A percentile compares a stretch with the other conserved stretches of the same genome.
These are phyloP conservation scores for Hexactinellida sp. DNA, from an alignment of 37 sponge, comb jelly and placozoan genomes.

Conservation along the genomic window DNA sequence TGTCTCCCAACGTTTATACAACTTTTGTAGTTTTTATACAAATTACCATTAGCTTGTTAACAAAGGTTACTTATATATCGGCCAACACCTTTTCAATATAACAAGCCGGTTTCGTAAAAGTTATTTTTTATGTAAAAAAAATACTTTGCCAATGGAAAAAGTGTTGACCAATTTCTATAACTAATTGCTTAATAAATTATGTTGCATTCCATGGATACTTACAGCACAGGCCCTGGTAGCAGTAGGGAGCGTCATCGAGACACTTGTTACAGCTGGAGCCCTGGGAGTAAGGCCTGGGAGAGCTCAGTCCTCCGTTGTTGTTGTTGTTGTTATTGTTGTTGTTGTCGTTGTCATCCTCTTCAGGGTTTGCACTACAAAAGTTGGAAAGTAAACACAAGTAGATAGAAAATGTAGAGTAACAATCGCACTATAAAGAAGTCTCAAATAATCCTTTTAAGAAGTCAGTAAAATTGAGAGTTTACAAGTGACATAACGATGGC, in stretches of 20 bases:
- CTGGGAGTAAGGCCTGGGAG: neutral
- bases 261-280: neutral
- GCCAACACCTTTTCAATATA: too few relatives aligned
- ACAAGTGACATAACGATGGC: neutral
- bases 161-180: too few relatives aligned
- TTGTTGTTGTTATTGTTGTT: conserved; percentile 6
- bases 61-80: too few relatives aligned
- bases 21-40: too few relatives aligned
- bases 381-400: neutral
- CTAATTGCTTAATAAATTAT: too few relatives aligned
- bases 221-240: conserved; percentile 9
- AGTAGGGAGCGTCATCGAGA: neutral
- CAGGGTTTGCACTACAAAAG: neutral
- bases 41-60: too few relatives aligned
- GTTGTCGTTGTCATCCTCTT: neutral
- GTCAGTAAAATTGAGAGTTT: neutral
- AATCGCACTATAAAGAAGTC: neutral
- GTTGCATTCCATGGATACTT: too few relatives aligned
- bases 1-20: too few relatives aligned
- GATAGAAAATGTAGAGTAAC: neutral
- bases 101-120: too few relatives aligned
- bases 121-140: too few relatives aligned
- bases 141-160: too few relatives aligned
- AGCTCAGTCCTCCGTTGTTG: neutral
- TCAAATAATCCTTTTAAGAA: neutral